Evolutionary conservation across 1,140 invertebrate species (phyloP), one percentile per base, ranked within the genome.

Genomic region (Aradophagus sp.): DNA sequence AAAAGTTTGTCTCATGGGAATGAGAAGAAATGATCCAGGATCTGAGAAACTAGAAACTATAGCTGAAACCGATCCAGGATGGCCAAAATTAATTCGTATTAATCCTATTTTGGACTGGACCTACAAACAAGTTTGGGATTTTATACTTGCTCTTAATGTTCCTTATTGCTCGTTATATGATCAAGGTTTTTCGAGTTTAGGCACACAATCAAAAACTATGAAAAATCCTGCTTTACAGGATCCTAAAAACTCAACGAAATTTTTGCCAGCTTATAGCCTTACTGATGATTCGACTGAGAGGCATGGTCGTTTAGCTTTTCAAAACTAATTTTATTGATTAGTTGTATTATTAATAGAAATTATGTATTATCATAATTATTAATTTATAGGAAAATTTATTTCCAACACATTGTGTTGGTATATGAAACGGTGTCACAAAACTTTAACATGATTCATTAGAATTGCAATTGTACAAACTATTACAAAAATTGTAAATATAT

Each of bases 161-260:
- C 92, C 95, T 32, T 98, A 97, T 78, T 98, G 97, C 80, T 87
- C 86, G 12, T 86, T 99, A 0, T 98, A 99, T 81, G 92, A 97
- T 80, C 79, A 88, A 80, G 96, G 96, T 14, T 98, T 95, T 76
- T 95, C 95, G 0, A 97, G 95, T 35, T 86, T 98, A 45, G 96
- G 95, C 13, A 91, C 90, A 75, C 88, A 86, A 73, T 86, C 89
- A 5, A 94, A 94, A 76, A 97, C 95, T 0, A 80, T 88, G 48
- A 93, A 89, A 1, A 98, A 98, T 88, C 92, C 93, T 1, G 77
- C 89, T 17, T 84, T 97, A 29, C 83, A 84, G 29, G 70, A 83
- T 71, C 87, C 87, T 31, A 80, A 84, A 48, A 84, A 87, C 73
- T 45, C 81, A 0, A 79, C 87, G 1, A 77, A 78, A 15, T 97